These are phyloP conservation scores for Paracentrotus lividus DNA, from an alignment of 53 echinoderm and acorn worm genomes.

Conservation along the genomic window DNA sequence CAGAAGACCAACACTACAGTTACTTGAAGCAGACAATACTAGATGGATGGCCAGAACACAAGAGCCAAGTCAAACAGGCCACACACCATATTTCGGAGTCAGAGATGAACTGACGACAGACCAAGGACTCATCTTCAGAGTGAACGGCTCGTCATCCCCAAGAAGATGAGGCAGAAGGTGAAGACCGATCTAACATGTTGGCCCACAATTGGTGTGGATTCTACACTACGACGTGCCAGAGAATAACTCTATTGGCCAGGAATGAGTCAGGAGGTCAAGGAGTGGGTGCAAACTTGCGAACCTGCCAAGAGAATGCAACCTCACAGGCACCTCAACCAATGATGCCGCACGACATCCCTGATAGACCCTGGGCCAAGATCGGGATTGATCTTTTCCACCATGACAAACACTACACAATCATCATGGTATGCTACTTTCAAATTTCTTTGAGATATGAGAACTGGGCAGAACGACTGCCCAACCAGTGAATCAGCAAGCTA, in stretches of 20 bases:
- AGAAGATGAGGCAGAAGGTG: slow-evolving; percentile 65
- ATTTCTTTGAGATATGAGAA: slow-evolving; percentile 73
- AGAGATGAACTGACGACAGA: slow-evolving; percentile 69
- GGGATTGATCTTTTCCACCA: slow-evolving; percentile 72
- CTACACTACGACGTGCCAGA: slow-evolving; percentile 65
- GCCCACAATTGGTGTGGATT: slow-evolving; percentile 72
- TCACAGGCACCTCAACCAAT: slow-evolving; percentile 58
- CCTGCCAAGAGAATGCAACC: slow-evolving; percentile 54
- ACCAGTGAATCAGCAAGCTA: slow-evolving; percentile 64
- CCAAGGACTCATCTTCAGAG: slow-evolving; percentile 72
- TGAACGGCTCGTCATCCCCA: slow-evolving; percentile 72
- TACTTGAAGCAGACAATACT: no score
- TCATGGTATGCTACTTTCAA: slow-evolving; percentile 78
- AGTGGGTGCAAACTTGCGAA: slow-evolving; percentile 69
- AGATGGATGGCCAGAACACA: slow-evolving; percentile 77
- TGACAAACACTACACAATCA: not conserved
- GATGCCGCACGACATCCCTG: slow-evolving; percentile 57
- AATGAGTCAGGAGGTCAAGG: slow-evolving; percentile 25
- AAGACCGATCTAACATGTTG: slow-evolving; percentile 71
- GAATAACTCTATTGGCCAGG: slow-evolving; percentile 65
- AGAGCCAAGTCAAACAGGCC: slow-evolving; percentile 36
- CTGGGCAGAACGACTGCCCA: slow-evolving; percentile 60
- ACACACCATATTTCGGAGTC: slow-evolving; percentile 67
- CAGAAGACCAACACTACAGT: no score
- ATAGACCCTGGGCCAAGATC: slow-evolving; percentile 75